Conservation (phyloP, 2,888 invertebrate species). For the Morpho achilles region DNA sequence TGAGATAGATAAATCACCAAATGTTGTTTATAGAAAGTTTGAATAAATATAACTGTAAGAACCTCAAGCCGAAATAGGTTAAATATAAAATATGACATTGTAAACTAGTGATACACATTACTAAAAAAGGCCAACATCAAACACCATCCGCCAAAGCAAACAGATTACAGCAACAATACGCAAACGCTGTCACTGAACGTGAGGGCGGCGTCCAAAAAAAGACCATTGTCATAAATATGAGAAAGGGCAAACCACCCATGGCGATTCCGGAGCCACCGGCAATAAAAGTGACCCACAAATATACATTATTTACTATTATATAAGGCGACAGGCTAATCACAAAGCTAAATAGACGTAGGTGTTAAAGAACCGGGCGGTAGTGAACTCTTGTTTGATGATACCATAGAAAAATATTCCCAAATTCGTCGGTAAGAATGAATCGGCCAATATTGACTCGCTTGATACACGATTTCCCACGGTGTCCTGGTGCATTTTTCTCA, state of each 20-base stretch:
- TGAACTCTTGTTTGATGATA: slow-evolving; percentile 51
- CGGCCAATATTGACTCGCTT: slow-evolving; percentile 67
- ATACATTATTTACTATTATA: slow-evolving; percentile 77
- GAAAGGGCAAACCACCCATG: slow-evolving; percentile 62
- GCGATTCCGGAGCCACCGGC: slow-evolving; percentile 57
- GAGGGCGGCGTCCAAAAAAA: slow-evolving; percentile 31
- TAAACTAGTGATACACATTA: slow-evolving; percentile 9
- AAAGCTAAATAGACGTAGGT: slow-evolving; percentile 73
- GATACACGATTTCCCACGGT: slow-evolving; percentile 66
- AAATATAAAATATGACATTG: slow-evolving; percentile 3
- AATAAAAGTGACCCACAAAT: slow-evolving; percentile 74
- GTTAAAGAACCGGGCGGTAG: slow-evolving; percentile 62
- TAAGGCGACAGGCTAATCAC: slow-evolving; percentile 73
- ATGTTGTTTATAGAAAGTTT: too few relatives aligned
- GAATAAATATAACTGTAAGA: too few relatives aligned
- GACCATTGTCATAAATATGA: slow-evolving; percentile 34
- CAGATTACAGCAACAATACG: slow-evolving; percentile 33
- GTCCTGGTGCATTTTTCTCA: slow-evolving; percentile 69
- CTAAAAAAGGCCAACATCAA: slow-evolving; percentile 14
- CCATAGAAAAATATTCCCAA: slow-evolving; percentile 53
- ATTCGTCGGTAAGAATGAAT: slow-evolving; percentile 59
- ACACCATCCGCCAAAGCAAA: slow-evolving; percentile 24
- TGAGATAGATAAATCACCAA: too few relatives aligned
- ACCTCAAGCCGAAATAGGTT: not conserved
- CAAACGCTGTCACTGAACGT: slow-evolving; percentile 23